Conservation (phyloP, 1,140 invertebrate genomes). For the Diabrotica virgifera region DNA sequence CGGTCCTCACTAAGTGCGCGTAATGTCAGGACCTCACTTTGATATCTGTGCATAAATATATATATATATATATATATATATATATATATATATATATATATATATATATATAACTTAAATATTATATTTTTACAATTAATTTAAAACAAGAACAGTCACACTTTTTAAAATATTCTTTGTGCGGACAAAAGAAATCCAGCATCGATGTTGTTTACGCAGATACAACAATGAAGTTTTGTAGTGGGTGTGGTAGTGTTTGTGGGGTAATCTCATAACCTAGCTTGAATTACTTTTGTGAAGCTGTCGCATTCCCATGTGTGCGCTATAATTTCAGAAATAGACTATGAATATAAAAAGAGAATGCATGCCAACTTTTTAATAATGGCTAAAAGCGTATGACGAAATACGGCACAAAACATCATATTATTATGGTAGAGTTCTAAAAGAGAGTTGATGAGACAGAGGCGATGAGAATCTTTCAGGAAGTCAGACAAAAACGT, state of each 20-base stretch:
- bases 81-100: too few relatives aligned
- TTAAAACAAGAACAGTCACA: too few relatives aligned
- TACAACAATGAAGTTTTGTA: not conserved
- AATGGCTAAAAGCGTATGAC: not conserved
- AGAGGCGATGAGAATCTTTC: too few relatives aligned
- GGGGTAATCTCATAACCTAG: not conserved
- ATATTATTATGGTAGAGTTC: not conserved
- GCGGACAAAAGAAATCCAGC: not conserved
- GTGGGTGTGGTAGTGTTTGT: not conserved
- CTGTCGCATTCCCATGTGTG: not conserved
- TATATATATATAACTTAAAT: too few relatives aligned
- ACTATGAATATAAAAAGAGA: not conserved
- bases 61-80: too few relatives aligned
- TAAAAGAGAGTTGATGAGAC: too few relatives aligned
- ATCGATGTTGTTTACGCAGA: not conserved
- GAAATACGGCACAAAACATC: not conserved
- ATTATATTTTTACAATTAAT: too few relatives aligned
- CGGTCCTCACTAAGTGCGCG: too few relatives aligned
- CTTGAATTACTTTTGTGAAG: not conserved
- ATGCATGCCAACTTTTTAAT: not conserved
- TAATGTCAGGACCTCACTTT: too few relatives aligned
- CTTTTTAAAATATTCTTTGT: too few relatives aligned
- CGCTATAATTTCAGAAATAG: not conserved
- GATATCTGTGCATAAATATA: too few relatives aligned
- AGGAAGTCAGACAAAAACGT: too few relatives aligned